Conservation (phyloP, 2,888 invertebrate species). For the Cryptophagus acutangulus region DNA sequence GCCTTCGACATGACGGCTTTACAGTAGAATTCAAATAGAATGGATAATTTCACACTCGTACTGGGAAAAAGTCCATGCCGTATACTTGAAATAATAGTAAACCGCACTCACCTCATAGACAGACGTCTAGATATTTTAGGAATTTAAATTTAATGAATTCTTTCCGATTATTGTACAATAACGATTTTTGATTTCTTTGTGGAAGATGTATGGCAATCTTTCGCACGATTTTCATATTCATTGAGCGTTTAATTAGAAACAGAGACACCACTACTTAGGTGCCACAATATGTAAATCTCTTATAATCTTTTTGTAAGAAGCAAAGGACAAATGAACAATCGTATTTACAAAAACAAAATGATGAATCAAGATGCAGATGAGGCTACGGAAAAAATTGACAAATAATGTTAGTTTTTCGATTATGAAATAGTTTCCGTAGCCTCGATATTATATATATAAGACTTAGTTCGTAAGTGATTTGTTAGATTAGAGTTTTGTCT, state of each 20-base stretch:
- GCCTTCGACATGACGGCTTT: too few relatives aligned
- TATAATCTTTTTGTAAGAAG: conserved; percentile 9
- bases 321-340: conserved; percentile 28
- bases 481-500: conserved; percentile 23
- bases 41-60: conserved; percentile 1
- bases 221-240: conserved; percentile 9
- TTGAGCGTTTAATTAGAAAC: conserved; percentile 14
- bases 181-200: neutral
- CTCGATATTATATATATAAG: conserved; percentile 25
- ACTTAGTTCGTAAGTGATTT: conserved; percentile 28
- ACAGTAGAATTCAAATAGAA: too few relatives aligned
- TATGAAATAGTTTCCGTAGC: conserved; percentile 23
- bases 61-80: conserved; percentile 10
- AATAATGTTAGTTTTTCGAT: conserved; percentile 22
- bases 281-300: conserved; percentile 33
- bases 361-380: too few relatives aligned
- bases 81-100: conserved; percentile 9
- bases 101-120: conserved; percentile 38
- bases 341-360: conserved; percentile 29
- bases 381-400: conserved; percentile 23
- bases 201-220: neutral
- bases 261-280: conserved; percentile 34
- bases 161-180: neutral
- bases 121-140: conserved; percentile 8
- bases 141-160: conserved; percentile 5